Base-by-base conservation (phyloP, 2,888 invertebrate species). In the Andrena dorsata region DNA sequence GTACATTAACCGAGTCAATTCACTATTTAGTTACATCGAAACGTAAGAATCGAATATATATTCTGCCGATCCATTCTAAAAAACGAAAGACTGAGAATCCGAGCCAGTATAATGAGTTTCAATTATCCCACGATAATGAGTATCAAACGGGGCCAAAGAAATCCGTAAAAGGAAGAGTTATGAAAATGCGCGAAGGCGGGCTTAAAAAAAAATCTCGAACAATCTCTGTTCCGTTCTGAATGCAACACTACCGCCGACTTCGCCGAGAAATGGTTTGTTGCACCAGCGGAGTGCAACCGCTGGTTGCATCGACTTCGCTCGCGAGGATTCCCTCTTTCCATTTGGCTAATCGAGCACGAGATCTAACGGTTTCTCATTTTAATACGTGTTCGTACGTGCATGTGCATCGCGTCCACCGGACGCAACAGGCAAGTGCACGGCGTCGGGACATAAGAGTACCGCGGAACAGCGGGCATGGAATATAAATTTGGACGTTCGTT, bases 181-280 rank as follows among this genome's bases (percentile, higher is more conserved):
- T 51, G 64, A 75, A 69, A 61, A 65, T 75, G 65, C 72, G 66
- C 66, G 63, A 26, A 53, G 56, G 66, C 51, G 63, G 53, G 65
- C 53, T 73, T 26, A n/a, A 47, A 63, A 76, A 76, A 76, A 74
- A 65, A 83, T 79, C 79, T 51, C 61, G 73, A 60, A 76, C 64
- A 65, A 79, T 79, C 78, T 83, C 76, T 70, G 86, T 86, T 86
- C 86, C 86, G 82, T 84, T 78, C 86, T 84, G 47, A 80, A 86
- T 84, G 71, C 74, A 77, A 28, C 56, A 56, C 71, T 51, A 71
- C 47, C 70, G 53, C 63, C 66, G 58, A 49, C 68, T 69, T 69
- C 32, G 8, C 53, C 68, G 10, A 49, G 72, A 66, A 47, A 75
- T 69, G 69, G 73, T 63, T 75, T 41, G 70, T 68, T 60, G 77